Evolutionary conservation across 1,140 invertebrate genomes (phyloP), one percentile per base, ranked within the genome.

Genomic region (Brachionus paranguensis): DNA sequence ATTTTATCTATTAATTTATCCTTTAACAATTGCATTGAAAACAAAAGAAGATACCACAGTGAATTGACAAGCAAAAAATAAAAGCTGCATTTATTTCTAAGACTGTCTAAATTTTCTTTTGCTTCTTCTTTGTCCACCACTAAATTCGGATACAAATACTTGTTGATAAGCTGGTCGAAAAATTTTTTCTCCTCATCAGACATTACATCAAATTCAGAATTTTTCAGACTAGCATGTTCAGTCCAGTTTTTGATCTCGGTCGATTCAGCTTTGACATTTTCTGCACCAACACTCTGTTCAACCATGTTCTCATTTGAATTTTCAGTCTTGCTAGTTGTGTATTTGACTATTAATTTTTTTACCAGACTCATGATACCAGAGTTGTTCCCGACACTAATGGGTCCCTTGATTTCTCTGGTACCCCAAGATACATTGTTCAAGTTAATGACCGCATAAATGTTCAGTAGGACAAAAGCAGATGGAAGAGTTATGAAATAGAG

Each of bases 41-140:
- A 86, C 98, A 95, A 91, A 12, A 98, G 96, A 88, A 98, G 92
- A 86, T 98, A 95, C 93, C 98, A 99, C 86, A 98, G 92, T 84
- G 95, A 94, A 91, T 99, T 99, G 88, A 96, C 91, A 95, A 99
- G 97, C 91, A 97, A 95, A 92, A 97, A 98, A 84, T 93, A 94
- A 91, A 98, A 97, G 27, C 96, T 95, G 85, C 94, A 94, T 87
- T 94, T 93, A 90, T 97, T 95, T 88, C 96, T 92, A 86, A 97
- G 92, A 88, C 96, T 95, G 92, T 94, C 95, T 87, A 98, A 91
- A 91, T 96, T 94, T 89, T 91, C 90, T 87, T 94, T 93, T 88
- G 96, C 87, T 81, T 87, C 86, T 76, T 87, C 94, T 93, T 97
- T 93, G 88, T 96, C 94, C 27, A 93, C 92, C 86, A 95, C 94